Conservation (phyloP, 2,797 vertebrate genomes). For the Miichthys miiuy region DNA sequence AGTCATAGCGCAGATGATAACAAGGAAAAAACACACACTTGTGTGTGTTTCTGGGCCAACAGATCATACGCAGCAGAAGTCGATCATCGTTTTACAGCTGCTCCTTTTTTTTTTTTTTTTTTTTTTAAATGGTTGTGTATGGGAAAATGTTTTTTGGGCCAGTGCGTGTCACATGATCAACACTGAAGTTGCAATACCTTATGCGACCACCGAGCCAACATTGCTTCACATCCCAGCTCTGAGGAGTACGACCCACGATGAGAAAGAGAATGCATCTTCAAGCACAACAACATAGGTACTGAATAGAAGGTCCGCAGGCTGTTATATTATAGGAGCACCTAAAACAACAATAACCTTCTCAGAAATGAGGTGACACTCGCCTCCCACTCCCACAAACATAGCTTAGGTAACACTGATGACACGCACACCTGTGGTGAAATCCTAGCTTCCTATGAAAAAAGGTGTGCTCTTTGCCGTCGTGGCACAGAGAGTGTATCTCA, state of each 20-base stretch:
- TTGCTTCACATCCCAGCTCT: background rate
- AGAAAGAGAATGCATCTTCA: background rate
- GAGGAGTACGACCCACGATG: background rate
- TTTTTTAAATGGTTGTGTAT: background rate
- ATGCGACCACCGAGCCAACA: background rate
- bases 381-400: background rate
- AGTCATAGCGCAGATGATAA: background rate
- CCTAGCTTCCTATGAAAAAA: constrained; percentile 31
- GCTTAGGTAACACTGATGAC: background rate
- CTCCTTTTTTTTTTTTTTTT: background rate
- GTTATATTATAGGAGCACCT: accelerated
- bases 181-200: background rate
- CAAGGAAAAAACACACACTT: no score
- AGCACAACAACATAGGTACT: background rate
- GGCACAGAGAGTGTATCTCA: constrained; percentile 55
- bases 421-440: constrained; percentile 39
- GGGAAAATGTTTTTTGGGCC: background rate
- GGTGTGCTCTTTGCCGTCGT: constrained; percentile 67
- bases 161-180: background rate
- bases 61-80: background rate
- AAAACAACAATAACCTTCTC: background rate
- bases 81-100: background rate
- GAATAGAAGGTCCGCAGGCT: no score
- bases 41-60: background rate
- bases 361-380: background rate